Percentiles rank a stretch among this genome's conserved stretches.
phyloP scores from a whole-genome alignment of 1,140 invertebrate species.

The Leucophenga varia region DNA sequence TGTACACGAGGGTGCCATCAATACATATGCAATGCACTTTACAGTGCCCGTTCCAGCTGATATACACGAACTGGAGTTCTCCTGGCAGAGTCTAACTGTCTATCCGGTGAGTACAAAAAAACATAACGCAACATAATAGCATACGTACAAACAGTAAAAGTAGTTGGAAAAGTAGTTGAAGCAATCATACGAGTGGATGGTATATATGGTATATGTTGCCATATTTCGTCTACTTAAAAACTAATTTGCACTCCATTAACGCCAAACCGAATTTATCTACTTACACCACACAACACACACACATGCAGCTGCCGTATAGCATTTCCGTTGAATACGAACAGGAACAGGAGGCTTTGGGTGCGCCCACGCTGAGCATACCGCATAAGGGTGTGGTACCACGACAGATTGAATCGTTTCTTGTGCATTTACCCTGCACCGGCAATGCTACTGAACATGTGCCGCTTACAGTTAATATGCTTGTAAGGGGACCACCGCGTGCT shows the following conservation, averaged over 20 bases:
- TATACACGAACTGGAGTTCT: slow-evolving; percentile 82
- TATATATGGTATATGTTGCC: too few species aligned
- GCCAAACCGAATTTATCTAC: slow-evolving; percentile 7
- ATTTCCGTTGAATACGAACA: slow-evolving; percentile 77
- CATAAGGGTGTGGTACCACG: slow-evolving; percentile 73
- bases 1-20: slow-evolving; percentile 83
- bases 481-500: slow-evolving; percentile 60
- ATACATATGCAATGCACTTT: slow-evolving; percentile 87
- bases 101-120: slow-evolving; percentile 67
- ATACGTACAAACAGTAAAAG: background rate
- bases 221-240: slow-evolving; percentile 9
- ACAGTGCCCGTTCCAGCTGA: slow-evolving; percentile 78
- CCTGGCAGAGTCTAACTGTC: slow-evolving; percentile 77
- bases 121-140: background rate
- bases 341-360: slow-evolving; percentile 67
- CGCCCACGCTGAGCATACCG: slow-evolving; percentile 79
- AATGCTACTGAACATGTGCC: slow-evolving; percentile 64
- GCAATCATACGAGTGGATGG: too few species aligned
- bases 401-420: slow-evolving; percentile 73
- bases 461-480: slow-evolving; percentile 80
- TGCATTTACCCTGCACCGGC: slow-evolving; percentile 76
- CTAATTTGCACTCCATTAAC: slow-evolving; percentile 39
- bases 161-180: too few species aligned
- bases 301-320: slow-evolving; percentile 70
- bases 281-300: slow-evolving; percentile 1